These are phyloP conservation scores for Perdita meconis DNA, from an alignment of 2,888 invertebrate genomes.

Conservation along the genomic window DNA sequence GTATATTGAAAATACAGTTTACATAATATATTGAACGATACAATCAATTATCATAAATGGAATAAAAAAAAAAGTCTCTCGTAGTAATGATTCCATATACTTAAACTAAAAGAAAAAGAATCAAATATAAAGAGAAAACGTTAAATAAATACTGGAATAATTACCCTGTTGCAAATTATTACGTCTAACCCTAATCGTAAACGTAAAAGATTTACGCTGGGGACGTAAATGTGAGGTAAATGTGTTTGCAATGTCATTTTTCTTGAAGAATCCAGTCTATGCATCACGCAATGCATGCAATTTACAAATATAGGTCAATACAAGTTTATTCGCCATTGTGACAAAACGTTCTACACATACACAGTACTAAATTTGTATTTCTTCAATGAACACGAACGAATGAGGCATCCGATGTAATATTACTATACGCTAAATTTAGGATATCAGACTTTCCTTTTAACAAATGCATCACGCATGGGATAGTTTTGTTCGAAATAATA, in stretches of 20 bases:
- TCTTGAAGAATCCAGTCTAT: conserved; percentile 44
- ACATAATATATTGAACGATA: conserved; percentile 18
- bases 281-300: conserved; percentile 47
- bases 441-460: conserved; percentile 67
- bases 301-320: conserved; percentile 67
- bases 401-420: conserved; percentile 64
- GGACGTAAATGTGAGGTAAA: conserved; percentile 63
- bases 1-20: conserved; percentile 41
- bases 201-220: conserved; percentile 43
- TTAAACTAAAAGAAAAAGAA: conserved; percentile 19
- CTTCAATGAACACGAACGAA: conserved; percentile 67
- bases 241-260: conserved; percentile 53
- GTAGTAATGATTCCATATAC: conserved; percentile 6
- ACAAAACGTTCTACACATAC: conserved; percentile 65
- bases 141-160: conserved; percentile 33
- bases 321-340: conserved; percentile 65
- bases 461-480: conserved; percentile 56
- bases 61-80: conserved; percentile 33
- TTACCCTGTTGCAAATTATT: conserved; percentile 62
- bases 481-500: conserved; percentile 49
- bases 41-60: conserved; percentile 18
- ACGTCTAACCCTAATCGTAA: conserved; percentile 41
- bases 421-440: conserved; percentile 59
- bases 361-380: conserved; percentile 62
- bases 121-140: conserved; percentile 14